A percentile compares a stretch with the other conserved stretches of the same genome.
phyloP scores from a whole-genome alignment of 2,888 invertebrate genomes.

The Drosophila austrosaltans region DNA sequence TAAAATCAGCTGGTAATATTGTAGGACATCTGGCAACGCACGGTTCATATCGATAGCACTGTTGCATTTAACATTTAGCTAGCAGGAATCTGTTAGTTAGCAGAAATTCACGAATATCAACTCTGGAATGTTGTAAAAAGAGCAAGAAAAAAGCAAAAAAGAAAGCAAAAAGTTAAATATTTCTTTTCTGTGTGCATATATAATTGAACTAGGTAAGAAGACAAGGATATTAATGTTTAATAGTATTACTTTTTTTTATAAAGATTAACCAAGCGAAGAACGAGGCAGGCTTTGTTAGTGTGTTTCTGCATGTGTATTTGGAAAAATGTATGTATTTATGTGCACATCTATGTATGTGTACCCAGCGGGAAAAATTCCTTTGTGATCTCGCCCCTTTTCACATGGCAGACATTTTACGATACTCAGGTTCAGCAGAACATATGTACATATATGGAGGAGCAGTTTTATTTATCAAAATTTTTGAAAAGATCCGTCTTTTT shows the following conservation, averaged over 20 bases:
- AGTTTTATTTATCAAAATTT: background rate
- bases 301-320: conserved; percentile 8
- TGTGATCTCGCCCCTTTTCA: conserved; percentile 12
- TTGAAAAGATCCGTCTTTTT: background rate
- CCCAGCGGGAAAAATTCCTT: conserved; percentile 72
- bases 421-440: background rate
- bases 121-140: conserved; percentile 9
- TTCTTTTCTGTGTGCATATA: conserved; percentile 2
- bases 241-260: background rate
- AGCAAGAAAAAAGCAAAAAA: conserved; percentile 8
- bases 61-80: background rate
- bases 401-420: conserved; percentile 12
- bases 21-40: background rate
- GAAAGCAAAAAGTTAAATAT: conserved; percentile 3
- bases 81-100: background rate
- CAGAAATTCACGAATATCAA: conserved; percentile 2
- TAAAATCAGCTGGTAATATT: background rate
- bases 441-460: background rate
- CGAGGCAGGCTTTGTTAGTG: background rate
- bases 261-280: background rate
- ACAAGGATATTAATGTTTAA: background rate
- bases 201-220: conserved; percentile 4
- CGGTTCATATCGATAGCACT: background rate
- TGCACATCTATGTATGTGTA: conserved; percentile 53
- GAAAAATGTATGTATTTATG: conserved; percentile 28